Conservation (phyloP, 2,797 vertebrate species). For the Bovichtus diacanthus region DNA sequence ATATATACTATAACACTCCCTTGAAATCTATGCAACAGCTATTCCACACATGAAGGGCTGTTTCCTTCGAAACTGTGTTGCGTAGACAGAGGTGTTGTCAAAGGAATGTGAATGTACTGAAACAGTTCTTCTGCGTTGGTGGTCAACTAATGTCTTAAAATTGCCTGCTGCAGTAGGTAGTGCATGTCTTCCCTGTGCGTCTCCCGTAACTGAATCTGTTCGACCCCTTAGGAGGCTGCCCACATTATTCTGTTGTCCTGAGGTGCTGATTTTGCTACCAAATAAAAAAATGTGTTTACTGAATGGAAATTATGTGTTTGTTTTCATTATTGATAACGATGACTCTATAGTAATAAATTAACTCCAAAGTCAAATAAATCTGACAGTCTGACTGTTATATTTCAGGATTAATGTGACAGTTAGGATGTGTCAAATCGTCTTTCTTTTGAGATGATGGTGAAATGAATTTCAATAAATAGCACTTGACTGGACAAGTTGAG, state of each 20-base stretch:
- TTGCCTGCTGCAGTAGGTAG: constrained; percentile 75
- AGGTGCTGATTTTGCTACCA: constrained; percentile 88
- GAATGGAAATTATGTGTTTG: constrained; percentile 31
- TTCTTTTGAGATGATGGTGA: neutral
- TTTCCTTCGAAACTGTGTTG: constrained; percentile 44
- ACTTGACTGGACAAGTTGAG: neutral
- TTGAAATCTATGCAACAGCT: constrained; percentile 60
- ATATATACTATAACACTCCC: constrained; percentile 37
- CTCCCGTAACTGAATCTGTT: constrained; percentile 74
- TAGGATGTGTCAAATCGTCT: neutral
- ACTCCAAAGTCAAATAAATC: neutral
- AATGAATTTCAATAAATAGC: neutral
- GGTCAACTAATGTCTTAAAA: constrained; percentile 73
- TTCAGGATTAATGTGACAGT: neutral
- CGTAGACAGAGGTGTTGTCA: constrained; percentile 60
- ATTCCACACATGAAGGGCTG: constrained; percentile 39
- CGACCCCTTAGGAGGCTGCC: constrained; percentile 72
- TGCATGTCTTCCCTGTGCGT: constrained; percentile 76
- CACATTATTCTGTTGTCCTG: constrained; percentile 70
- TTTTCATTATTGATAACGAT: neutral
- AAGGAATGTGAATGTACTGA: constrained; percentile 79
- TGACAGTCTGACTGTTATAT: neutral
- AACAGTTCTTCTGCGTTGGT: constrained; percentile 67
- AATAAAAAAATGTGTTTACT: constrained; percentile 86
- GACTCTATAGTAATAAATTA: neutral